phyloP scores from a whole-genome alignment of 2,888 invertebrate species.

The Mesoligia furuncula region DNA sequence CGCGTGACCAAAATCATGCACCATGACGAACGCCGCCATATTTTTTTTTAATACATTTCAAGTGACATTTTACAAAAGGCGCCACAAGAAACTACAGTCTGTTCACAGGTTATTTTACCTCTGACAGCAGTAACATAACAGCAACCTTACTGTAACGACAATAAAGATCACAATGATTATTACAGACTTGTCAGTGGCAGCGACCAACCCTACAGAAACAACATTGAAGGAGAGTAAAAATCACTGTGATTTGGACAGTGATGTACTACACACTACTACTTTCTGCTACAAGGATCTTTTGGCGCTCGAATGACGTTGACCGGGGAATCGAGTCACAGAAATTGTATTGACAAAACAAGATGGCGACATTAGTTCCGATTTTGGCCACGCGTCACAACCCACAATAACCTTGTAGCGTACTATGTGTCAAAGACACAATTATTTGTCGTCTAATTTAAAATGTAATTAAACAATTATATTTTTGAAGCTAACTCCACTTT shows the following conservation, averaged over 20 bases:
- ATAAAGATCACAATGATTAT: not conserved
- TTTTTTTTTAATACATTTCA: not conserved
- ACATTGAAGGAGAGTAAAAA: not conserved
- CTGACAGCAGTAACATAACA: not conserved
- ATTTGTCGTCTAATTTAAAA: not conserved
- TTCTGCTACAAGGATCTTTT: not conserved
- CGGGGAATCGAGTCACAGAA: not conserved
- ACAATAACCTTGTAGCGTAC: not conserved
- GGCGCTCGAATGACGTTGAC: not conserved
- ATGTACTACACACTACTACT: not conserved
- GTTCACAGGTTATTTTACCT: not conserved
- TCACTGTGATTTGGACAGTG: not conserved
- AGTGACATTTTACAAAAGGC: not conserved
- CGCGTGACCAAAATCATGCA: not conserved
- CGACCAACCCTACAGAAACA: too few species aligned
- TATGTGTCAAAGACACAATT: not conserved
- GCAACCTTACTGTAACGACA: not conserved
- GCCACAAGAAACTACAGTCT: not conserved
- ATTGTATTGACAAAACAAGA: not conserved
- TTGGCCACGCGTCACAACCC: not conserved
- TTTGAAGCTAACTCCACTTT: slow-evolving; percentile 65
- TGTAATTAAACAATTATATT: not conserved
- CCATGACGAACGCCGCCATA: not conserved
- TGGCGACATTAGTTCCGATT: not conserved
- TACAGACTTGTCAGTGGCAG: not conserved